Evolutionary conservation across 2,113 vertebrate species (phyloP), one percentile per base, ranked within the genome.

Genomic region (Xiphophorus maculatus): DNA sequence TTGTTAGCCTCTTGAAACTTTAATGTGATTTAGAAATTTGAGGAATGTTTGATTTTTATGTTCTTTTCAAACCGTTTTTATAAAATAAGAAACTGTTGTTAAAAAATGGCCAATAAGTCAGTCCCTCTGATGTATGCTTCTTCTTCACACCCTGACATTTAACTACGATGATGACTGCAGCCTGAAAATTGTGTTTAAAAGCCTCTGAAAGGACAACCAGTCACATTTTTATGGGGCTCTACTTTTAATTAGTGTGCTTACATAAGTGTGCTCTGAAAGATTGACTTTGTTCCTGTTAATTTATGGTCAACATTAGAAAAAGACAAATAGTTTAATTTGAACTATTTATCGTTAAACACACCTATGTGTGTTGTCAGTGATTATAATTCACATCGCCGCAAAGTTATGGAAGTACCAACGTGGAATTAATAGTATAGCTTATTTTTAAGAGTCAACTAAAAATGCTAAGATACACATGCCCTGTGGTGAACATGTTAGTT

Each of bases 241-340:
- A 19, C 4, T 6, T 44, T 70, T 73, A 73, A 85, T 84, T 30
- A 60, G 37, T n/a, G 42, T 44, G 58, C 67, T 69, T 81, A 77
- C 62, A 73, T 37, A 58, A 27, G 63, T 73, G 42, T 69, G 63
- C 2, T 5, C 4, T 9, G n/a, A 37, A 64, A 44, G 2, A 11
- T 62, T n/a, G 17, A 54, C 51, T 37, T 54, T 54, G 28, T 63
- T 4, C 2, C 29, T 63, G 62, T 30, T 33, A 33, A 32, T 32
- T 32, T 32, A 17, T 19, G 6, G 29, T 63, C 62, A 63, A 22
- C 62, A 32, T 32, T 22, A 22, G 33, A 8, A 15, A 11, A 32
- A 19, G 4, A 33, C 19, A 32, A 63, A 63, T 22, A 32, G 15
- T 29, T 29, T 32, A 32, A 54, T 35, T 58, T 68, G 27, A n/a